These are phyloP conservation scores for Harpagoxenus sublaevis DNA, from an alignment of 2,888 invertebrate species.

Conservation along the genomic window DNA sequence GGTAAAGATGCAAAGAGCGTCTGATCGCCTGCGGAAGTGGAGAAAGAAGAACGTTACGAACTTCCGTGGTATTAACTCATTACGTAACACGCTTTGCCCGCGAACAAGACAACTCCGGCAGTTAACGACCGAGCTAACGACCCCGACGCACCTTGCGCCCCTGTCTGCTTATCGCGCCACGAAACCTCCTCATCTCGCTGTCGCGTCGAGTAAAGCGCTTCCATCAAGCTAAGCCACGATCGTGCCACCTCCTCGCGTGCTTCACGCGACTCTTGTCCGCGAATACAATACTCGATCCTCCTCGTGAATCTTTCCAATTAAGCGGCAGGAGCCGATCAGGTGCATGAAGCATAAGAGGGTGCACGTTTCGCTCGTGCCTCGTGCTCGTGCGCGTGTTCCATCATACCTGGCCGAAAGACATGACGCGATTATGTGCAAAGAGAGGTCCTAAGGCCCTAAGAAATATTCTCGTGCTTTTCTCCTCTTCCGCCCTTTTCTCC, in stretches of 20 bases:
- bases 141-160: constrained; percentile 43
- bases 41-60: constrained; percentile 31
- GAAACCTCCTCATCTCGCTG: constrained; percentile 48
- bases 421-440: constrained; percentile 34
- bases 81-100: constrained; percentile 44
- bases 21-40: constrained; percentile 28
- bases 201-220: constrained; percentile 33
- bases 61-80: constrained; percentile 51
- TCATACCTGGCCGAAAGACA: constrained; percentile 56
- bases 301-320: constrained; percentile 77
- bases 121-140: constrained; percentile 53
- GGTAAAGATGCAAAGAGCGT: constrained; percentile 35
- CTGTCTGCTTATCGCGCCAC: constrained; percentile 47
- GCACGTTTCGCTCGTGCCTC: constrained; percentile 78
- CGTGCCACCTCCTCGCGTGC: constrained; percentile 70
- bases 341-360: constrained; percentile 77
- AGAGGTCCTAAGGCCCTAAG: constrained; percentile 32
- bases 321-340: constrained; percentile 71
- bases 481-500: neutral
- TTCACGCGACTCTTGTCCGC: constrained; percentile 74
- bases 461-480: neutral
- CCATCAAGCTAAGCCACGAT: constrained; percentile 50
- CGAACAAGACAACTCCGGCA: constrained; percentile 48
- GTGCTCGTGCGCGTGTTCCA: constrained; percentile 40
- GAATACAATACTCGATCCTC: constrained; percentile 73